Base-by-base conservation (phyloP, 2,113 vertebrate species). In the Mirza zaza region DNA sequence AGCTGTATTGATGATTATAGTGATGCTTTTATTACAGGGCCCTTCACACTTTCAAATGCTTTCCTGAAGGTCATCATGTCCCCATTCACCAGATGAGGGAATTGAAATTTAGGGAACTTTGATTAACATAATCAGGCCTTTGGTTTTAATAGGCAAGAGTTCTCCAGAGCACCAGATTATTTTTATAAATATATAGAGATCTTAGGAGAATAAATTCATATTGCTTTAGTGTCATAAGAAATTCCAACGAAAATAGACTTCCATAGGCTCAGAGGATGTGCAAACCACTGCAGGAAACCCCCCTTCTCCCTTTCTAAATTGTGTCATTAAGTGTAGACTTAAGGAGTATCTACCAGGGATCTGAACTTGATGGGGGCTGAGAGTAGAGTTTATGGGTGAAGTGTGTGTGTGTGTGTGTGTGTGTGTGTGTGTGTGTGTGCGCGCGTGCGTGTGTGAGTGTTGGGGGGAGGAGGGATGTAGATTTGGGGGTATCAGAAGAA, bases 101-200 rank as follows among this genome's bases (percentile, higher is more conserved):
- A 92, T 25, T 83, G 73, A 87, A 96, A 84, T 92, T 94, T 96
- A 95, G 90, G 29, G 29, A 70, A 50, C 34, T 71, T 67, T 80
- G 36, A 65, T 76, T 73, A 92, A 52, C 9, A 18, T 67, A 84
- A 68, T 87, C 86, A 93, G 63, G 15, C 8, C 21, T 97, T 84
- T 85, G 23, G n/a, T 50, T 87, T 97, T 95, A 42, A 81, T 77
- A 88, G 71, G 42, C 27, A 91, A 67, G 63, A 34, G 11, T 91
- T 95, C 80, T 96, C 36, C 10, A 90, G 48, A 71, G 29, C 11
- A 81, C 21, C 57, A 71, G 39, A 48, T 90, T 96, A 45, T 89
- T 91, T 94, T 90, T 48, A 45, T 90, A 83, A 76, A 71, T 93
- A 17, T 91, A 36, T 61, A 36, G 20, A 45, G 9, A 27, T 76